Evolutionary conservation across 30 jellyfish, hydroid and myxozoan species (phyloP), one percentile per base, ranked within the genome.

Genomic region (Hydractinia symbiolongicarpus): DNA sequence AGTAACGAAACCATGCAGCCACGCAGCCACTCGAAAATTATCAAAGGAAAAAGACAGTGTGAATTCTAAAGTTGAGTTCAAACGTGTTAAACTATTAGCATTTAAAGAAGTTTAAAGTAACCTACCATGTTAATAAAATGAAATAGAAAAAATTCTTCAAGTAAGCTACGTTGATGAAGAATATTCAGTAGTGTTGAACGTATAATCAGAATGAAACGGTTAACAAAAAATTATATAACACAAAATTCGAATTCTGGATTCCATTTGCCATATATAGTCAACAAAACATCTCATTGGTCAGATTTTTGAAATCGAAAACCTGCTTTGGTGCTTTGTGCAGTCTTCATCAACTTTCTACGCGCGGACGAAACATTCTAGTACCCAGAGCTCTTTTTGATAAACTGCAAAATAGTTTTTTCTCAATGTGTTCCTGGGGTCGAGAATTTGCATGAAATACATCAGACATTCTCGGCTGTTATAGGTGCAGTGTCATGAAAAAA

Each of bases 161-260:
- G 74, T 51, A 64, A 64, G 74, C 40, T 64, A 64, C 74, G 74
- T 64, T 64, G 19, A n/a, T 64, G n/a, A 64, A 64, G 74, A 64
- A 64, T 64, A 4, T 64, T 64, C 74, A 51, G 19, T 1, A 58
- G 74, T 51, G 4, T 64, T 7, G 19, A 7, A 64, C 44, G 44
- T 30, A 64, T 64, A 64, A 64, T 6, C n/a, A 4, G 69, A 64
- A 7, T 30, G 44, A 64, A 64, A 2, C 74, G 74, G 40, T 51
- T n/a, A 64, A 64, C 74, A 6, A 0, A 51, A 64, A 58, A 64
- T n/a, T 64, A 64, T 6, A 64, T 64, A 7, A 64, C 19, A 51
- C 40, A 64, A n/a, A 7, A 64, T n/a, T 64, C 74, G 74, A 64
- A 64, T 64, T 44, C 40, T n/a, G 40, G 1, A 13, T 64, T 64